Conservation (phyloP, 2,113 vertebrate species). For the Myocastor coypus region DNA sequence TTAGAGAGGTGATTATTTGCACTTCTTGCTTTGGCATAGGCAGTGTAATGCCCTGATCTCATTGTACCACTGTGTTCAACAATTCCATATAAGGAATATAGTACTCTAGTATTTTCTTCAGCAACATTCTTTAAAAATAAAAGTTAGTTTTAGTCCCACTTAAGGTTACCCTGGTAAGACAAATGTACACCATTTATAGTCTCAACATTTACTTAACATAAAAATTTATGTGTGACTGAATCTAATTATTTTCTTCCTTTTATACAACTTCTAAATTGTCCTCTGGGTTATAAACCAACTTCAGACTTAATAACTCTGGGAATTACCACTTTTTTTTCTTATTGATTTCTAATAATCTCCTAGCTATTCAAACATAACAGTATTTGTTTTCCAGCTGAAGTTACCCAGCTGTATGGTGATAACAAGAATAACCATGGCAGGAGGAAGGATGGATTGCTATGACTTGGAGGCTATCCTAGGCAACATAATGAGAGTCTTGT, state of each 20-base stretch:
- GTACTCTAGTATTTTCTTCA: conserved; percentile 88
- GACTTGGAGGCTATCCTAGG: not conserved
- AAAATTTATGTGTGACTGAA: not conserved
- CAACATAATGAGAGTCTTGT: not conserved
- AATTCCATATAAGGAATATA: conserved; percentile 96
- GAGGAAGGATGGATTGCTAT: not conserved
- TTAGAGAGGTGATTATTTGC: conserved; percentile 83
- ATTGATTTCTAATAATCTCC: not conserved
- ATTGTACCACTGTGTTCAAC: conserved; percentile 98
- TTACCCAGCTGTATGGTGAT: not conserved
- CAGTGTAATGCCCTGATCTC: conserved; percentile 98
- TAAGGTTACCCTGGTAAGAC: not conserved
- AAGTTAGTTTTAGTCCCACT: not conserved
- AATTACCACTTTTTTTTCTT: not conserved
- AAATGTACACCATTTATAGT: not conserved
- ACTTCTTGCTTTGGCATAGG: conserved; percentile 92
- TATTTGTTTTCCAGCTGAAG: not conserved
- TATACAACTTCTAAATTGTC: not conserved
- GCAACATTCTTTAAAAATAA: conserved; percentile 87
- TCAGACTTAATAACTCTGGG: not conserved
- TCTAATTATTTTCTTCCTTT: not conserved
- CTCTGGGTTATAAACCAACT: not conserved
- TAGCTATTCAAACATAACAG: not conserved
- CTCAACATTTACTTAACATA: not conserved
- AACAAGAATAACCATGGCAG: not conserved